A percentile compares a stretch with the other conserved stretches of the same genome.
Evolutionary conservation across 1,140 invertebrate genomes (phyloP).

Genomic region (Lanistes nyassanus): DNA sequence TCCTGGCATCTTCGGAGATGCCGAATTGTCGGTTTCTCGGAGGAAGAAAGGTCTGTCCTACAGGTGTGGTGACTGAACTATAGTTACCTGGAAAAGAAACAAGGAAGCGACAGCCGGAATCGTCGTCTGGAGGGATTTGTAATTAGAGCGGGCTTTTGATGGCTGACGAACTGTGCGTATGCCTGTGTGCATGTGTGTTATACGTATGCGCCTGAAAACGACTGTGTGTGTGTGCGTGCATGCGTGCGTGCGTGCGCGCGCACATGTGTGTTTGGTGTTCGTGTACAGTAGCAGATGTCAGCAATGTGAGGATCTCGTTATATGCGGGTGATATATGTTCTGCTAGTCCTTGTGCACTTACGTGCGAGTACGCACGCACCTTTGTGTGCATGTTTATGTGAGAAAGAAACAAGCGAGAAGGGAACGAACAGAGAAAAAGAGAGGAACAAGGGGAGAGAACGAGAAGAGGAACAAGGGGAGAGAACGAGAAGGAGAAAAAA

Average conservation of each 20-base stretch:
- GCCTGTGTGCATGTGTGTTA: not conserved
- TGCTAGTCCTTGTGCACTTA: constrained; percentile 3
- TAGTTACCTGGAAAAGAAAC: too few relatives aligned
- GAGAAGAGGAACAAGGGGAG: constrained; percentile 1
- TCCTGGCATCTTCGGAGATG: too few relatives aligned
- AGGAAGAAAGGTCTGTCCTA: too few relatives aligned
- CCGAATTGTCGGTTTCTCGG: too few relatives aligned
- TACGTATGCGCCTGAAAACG: not conserved
- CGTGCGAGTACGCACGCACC: not conserved
- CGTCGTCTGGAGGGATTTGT: too few relatives aligned
- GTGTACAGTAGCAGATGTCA: too few relatives aligned
- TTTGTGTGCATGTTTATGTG: constrained; percentile 3
- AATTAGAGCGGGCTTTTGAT: too few relatives aligned
- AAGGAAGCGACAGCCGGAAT: too few relatives aligned
- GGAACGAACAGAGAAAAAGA: not conserved
- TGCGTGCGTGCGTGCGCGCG: not conserved
- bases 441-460: not conserved
- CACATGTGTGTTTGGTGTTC: constrained; percentile 12
- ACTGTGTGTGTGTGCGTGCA: constrained; percentile 3
- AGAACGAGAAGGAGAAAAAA: not conserved
- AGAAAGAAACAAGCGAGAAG: not conserved
- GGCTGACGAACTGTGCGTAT: not conserved
- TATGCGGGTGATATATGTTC: too few relatives aligned
- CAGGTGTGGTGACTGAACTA: too few relatives aligned
- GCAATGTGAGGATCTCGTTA: too few relatives aligned